A percentile compares a stretch with the other conserved stretches of the same genome.
phyloP scores from a whole-genome alignment of 2,113 vertebrate species.

The Ictalurus punctatus region DNA sequence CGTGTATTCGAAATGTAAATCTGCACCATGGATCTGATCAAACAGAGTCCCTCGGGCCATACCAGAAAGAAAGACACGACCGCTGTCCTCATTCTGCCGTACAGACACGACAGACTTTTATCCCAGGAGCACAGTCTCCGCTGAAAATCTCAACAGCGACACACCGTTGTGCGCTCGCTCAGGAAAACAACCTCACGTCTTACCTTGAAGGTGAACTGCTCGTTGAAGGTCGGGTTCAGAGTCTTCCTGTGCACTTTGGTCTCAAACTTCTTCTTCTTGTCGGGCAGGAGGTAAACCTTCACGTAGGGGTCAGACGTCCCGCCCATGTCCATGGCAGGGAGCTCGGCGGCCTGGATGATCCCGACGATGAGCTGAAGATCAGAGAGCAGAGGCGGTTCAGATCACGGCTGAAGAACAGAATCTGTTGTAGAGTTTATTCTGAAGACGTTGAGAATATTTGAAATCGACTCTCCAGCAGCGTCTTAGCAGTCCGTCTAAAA shows the following conservation, averaged over 20 bases:
- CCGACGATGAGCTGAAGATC: constrained; percentile 75
- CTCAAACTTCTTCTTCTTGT: constrained; percentile 90
- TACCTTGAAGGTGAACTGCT: constrained; percentile 91
- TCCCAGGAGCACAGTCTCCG: not conserved
- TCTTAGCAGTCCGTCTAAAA: not conserved
- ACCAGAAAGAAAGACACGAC: not conserved
- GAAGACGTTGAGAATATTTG: no score
- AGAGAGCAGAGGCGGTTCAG: constrained; percentile 21
- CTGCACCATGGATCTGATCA: not conserved
- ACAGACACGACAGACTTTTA: not conserved
- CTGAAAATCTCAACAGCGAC: not conserved
- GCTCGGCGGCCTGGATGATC: constrained; percentile 85
- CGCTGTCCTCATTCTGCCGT: not conserved
- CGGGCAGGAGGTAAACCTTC: constrained; percentile 86
- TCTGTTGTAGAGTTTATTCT: not conserved
- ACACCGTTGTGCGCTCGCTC: not conserved
- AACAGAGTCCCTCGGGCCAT: not conserved
- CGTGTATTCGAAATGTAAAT: not conserved
- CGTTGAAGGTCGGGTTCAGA: constrained; percentile 86
- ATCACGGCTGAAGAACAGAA: not conserved
- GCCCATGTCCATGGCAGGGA: constrained; percentile 89
- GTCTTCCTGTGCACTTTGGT: constrained; percentile 93
- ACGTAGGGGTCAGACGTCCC: constrained; percentile 91
- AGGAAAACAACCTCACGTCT: not conserved
- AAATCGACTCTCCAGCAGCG: not conserved